phyloP scores from a whole-genome alignment of 1,140 invertebrate genomes.

The Calephelis virginiensis region DNA sequence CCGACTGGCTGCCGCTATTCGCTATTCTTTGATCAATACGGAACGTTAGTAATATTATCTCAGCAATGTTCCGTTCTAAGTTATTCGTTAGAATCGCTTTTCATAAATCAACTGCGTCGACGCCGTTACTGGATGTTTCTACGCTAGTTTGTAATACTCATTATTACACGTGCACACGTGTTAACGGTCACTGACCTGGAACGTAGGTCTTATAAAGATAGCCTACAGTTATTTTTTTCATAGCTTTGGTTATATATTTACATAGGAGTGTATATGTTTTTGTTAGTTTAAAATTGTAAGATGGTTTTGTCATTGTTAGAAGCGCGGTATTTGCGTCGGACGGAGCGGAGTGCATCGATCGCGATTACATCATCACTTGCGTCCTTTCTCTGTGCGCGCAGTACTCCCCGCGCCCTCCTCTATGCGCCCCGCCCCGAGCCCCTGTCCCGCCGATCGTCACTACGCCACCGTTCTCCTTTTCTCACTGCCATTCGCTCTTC shows the following conservation, averaged over 20 bases:
- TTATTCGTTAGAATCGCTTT: constrained; percentile 23
- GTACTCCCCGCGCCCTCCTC: constrained; percentile 39
- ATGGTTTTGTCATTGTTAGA: constrained; percentile 10
- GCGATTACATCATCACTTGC: constrained; percentile 72
- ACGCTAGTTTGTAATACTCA: constrained; percentile 1
- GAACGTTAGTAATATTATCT: constrained; percentile 42
- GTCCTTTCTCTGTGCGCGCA: constrained; percentile 75
- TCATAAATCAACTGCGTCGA: constrained; percentile 26
- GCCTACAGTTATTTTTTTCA: background rate
- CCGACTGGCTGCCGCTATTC: constrained; percentile 44
- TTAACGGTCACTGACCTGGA: constrained; percentile 36
- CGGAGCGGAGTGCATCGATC: constrained; percentile 70
- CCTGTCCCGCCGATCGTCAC: constrained; percentile 44
- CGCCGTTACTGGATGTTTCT: constrained; percentile 15
- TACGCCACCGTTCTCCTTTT: constrained; percentile 54
- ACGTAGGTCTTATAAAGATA: constrained; percentile 25
- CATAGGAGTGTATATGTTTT: constrained; percentile 2
- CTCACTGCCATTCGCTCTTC: constrained; percentile 61
- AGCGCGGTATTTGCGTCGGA: constrained; percentile 38
- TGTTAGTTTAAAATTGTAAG: constrained; percentile 7
- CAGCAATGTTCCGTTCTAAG: constrained; percentile 37
- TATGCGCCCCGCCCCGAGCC: constrained; percentile 33
- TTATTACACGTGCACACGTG: constrained; percentile 35
- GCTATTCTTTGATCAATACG: constrained; percentile 60
- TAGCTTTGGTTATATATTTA: background rate